These are phyloP conservation scores for Microcebus murinus DNA, from an alignment of 2,113 vertebrate genomes.

Conservation along the genomic window DNA sequence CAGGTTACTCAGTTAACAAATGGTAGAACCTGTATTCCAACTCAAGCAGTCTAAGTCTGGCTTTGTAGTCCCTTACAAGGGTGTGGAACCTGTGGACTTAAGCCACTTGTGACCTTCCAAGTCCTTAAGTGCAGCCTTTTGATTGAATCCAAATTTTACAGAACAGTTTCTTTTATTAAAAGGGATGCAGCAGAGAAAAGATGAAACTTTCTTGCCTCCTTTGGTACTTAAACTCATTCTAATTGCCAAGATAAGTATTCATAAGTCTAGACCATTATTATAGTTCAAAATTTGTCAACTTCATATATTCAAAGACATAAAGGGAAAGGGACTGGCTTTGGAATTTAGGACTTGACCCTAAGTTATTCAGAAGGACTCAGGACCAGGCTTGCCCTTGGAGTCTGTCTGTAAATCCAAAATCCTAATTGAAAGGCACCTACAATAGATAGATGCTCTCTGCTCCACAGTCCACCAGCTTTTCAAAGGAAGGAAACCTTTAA, in stretches of 20 bases:
- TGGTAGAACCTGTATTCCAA: slow-evolving; percentile 1
- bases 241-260: slow-evolving; percentile 37
- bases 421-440: slow-evolving; percentile 33
- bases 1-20: slow-evolving; percentile 37
- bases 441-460: not conserved
- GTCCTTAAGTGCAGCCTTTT: too few relatives aligned
- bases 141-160: too few relatives aligned
- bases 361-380: slow-evolving; percentile 21
- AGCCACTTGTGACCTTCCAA: too few relatives aligned
- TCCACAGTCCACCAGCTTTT: not conserved
- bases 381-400: not conserved
- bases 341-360: slow-evolving; percentile 32
- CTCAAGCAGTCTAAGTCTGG: not conserved
- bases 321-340: not conserved
- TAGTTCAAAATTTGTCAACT: slow-evolving; percentile 16
- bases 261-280: slow-evolving; percentile 26
- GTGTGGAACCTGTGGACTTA: too few relatives aligned
- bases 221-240: not conserved
- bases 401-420: not conserved
- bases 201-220: too few relatives aligned
- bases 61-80: not conserved
- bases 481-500: slow-evolving; percentile 13
- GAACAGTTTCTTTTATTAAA: too few relatives aligned
- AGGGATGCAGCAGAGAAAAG: too few relatives aligned
- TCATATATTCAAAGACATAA: slow-evolving; percentile 23